phyloP scores from a whole-genome alignment of 2,888 invertebrate genomes.

The Orthonychiurus folsomi region DNA sequence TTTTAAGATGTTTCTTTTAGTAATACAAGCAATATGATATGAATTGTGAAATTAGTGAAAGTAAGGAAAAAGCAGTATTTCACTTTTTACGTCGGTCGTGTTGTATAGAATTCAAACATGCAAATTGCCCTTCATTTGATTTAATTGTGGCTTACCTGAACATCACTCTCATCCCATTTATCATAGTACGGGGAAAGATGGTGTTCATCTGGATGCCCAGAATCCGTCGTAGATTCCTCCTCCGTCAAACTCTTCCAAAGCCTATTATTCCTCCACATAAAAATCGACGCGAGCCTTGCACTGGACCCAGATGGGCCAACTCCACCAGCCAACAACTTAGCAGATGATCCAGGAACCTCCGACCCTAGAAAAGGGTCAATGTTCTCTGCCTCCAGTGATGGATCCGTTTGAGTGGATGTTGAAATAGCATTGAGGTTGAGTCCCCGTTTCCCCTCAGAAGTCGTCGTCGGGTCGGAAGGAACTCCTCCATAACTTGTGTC shows the following conservation, averaged over 20 bases:
- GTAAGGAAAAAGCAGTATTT: too few species aligned
- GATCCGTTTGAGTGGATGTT: neutral
- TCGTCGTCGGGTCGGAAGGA: neutral
- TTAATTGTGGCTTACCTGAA: too few species aligned
- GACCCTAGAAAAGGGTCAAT: neutral
- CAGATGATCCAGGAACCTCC: neutral
- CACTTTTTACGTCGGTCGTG: too few species aligned
- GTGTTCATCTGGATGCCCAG: neutral
- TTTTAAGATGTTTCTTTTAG: too few species aligned
- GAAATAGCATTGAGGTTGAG: neutral
- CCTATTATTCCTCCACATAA: constrained; percentile 39
- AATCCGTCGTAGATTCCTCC: constrained; percentile 32
- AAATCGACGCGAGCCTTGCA: constrained; percentile 35
- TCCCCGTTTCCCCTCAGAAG: neutral
- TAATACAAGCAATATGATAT: too few species aligned
- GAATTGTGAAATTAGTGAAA: too few species aligned
- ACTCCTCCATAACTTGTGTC: neutral
- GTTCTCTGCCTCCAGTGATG: neutral
- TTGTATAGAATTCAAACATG: neutral
- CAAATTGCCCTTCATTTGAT: too few species aligned
- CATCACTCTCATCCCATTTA: constrained; percentile 34
- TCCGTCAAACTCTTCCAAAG: constrained; percentile 41
- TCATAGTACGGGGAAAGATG: constrained; percentile 13
- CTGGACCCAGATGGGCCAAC: constrained; percentile 1
- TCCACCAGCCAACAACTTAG: too few species aligned